A percentile compares a stretch with the other conserved stretches of the same genome.
Evolutionary conservation across 2,113 vertebrate species (phyloP).

Genomic region (Stigmatopora nigra): DNA sequence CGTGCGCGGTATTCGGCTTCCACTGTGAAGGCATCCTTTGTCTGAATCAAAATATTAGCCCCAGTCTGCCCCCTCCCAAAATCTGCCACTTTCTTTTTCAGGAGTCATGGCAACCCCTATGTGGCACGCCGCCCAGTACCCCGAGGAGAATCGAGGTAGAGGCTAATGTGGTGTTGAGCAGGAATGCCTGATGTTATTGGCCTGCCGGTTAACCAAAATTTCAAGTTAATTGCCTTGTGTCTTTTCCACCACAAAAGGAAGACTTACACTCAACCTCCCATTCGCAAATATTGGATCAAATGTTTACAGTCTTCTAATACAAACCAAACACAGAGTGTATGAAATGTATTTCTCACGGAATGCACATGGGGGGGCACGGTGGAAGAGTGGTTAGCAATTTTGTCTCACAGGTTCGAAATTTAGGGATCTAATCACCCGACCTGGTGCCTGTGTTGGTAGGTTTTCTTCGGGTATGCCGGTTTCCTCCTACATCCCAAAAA

Average conservation of each 20-base stretch:
- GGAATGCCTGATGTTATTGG: constrained; percentile 80
- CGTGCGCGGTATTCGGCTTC: constrained; percentile 87
- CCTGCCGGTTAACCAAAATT: constrained; percentile 76
- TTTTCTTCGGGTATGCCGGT: too few species aligned
- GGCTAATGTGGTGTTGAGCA: constrained; percentile 81
- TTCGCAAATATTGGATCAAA: background rate
- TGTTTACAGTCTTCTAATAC: background rate
- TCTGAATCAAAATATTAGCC: constrained; percentile 88
- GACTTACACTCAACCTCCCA: background rate
- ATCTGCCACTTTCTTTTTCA: constrained; percentile 86
- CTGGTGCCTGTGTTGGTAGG: too few species aligned
- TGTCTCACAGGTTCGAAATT: too few species aligned
- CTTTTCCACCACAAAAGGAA: constrained; percentile 45
- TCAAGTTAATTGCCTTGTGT: constrained; percentile 71
- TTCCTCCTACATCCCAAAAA: too few species aligned
- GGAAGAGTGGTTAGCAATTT: too few species aligned
- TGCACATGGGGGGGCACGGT: background rate
- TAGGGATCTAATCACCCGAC: too few species aligned
- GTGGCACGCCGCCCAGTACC: constrained; percentile 88
- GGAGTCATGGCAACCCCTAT: constrained; percentile 94
- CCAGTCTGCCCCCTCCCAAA: constrained; percentile 76
- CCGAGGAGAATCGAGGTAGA: constrained; percentile 77
- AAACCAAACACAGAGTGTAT: background rate
- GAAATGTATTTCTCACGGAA: background rate
- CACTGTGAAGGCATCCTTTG: constrained; percentile 94